Conservation (phyloP, 2,888 invertebrate species). For the Rhagonycha lutea region DNA sequence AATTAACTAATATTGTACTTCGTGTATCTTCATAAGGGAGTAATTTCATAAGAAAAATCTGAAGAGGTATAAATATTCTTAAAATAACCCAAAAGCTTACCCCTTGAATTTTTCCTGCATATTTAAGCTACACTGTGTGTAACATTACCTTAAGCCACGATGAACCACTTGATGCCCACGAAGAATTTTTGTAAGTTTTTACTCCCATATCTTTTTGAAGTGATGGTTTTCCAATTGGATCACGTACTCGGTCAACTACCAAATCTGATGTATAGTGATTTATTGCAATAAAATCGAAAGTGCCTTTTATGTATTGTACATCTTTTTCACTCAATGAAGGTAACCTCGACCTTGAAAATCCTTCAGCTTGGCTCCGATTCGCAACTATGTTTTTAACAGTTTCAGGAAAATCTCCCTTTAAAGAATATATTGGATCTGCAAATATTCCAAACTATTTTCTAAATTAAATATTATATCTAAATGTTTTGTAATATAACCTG, state of each 20-base stretch:
- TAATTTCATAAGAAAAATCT: not conserved
- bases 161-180: not conserved
- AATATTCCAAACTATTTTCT: slow-evolving; percentile 56
- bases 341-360: slow-evolving; percentile 60
- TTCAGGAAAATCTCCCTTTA: slow-evolving; percentile 62
- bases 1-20: no score
- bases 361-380: slow-evolving; percentile 59
- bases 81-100: not conserved
- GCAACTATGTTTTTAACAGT: slow-evolving; percentile 60
- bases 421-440: slow-evolving; percentile 60
- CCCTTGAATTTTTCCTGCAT: not conserved
- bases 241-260: not conserved
- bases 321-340: slow-evolving; percentile 61
- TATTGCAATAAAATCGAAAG: slow-evolving; percentile 58
- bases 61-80: not conserved
- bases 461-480: not conserved
- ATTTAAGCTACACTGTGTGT: no score
- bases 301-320: slow-evolving; percentile 50
- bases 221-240: not conserved
- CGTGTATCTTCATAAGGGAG: not conserved
- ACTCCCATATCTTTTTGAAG: not conserved
- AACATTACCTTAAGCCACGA: slow-evolving; percentile 3
- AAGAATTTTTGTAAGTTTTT: not conserved
- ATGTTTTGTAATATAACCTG: slow-evolving; percentile 52
- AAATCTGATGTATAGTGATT: slow-evolving; percentile 55